Conservation (phyloP, 2,113 vertebrate species). For the Perca flavescens region DNA sequence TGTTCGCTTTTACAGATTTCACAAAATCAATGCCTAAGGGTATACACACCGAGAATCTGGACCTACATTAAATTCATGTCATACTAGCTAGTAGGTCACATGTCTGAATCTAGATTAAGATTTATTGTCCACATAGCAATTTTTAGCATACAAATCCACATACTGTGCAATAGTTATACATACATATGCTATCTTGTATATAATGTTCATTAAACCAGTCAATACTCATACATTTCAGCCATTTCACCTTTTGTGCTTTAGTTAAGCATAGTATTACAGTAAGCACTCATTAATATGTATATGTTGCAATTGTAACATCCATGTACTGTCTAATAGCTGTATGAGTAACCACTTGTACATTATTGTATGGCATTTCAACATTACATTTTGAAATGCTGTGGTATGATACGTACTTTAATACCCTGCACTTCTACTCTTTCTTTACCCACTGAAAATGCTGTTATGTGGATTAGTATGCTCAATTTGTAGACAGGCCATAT, state of each 20-base stretch:
- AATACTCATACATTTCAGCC: not conserved
- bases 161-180: not conserved
- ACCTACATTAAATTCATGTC: not conserved
- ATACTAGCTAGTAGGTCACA: not conserved
- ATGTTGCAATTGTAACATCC: not conserved
- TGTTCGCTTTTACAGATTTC: not conserved
- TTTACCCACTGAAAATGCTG: not conserved
- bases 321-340: not conserved
- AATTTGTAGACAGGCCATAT: not conserved
- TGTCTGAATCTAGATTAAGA: constrained; percentile 5
- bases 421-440: not conserved
- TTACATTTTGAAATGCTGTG: not conserved
- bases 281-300: not conserved
- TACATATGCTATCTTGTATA: not conserved
- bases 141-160: not conserved
- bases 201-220: not conserved
- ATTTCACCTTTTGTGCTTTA: not conserved
- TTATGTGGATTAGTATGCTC: not conserved
- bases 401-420: not conserved
- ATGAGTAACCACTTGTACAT: not conserved
- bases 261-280: not conserved
- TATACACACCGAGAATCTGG: not conserved
- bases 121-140: not conserved
- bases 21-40: not conserved
- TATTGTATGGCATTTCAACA: not conserved